Conservation (phyloP, 2,888 invertebrate species). For the Lamellibrachia columna region DNA sequence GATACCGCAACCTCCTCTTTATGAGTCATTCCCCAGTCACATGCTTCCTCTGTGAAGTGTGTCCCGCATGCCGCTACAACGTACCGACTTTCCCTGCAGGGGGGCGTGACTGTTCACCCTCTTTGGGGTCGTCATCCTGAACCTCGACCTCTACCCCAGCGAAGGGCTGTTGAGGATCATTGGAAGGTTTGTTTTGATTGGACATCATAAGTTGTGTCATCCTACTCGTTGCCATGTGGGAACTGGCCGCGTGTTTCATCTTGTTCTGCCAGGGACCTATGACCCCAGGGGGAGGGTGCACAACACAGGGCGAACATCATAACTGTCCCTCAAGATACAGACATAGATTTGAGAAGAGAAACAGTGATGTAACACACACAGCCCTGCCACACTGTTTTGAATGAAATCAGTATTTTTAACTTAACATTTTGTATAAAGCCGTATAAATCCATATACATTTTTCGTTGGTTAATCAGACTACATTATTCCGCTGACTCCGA, state of each 20-base stretch:
- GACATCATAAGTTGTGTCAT: background rate
- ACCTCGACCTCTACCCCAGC: conserved; percentile 17
- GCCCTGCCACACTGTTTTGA: too few species aligned
- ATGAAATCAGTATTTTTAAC: too few species aligned
- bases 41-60: background rate
- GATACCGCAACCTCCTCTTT: background rate
- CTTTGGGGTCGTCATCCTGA: background rate
- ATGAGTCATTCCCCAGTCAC: background rate
- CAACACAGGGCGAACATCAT: background rate
- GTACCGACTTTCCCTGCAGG: background rate
- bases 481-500: too few species aligned
- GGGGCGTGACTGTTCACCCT: background rate
- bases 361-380: background rate
- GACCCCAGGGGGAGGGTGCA: background rate
- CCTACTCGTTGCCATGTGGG: background rate
- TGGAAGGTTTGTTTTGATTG: background rate
- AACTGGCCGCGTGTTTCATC: conserved; percentile 9
- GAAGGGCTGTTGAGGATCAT: background rate
- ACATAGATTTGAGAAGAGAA: background rate
- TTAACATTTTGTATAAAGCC: too few species aligned
- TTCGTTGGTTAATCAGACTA: too few species aligned
- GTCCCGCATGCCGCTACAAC: background rate
- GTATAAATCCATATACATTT: too few species aligned
- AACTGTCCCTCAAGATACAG: background rate
- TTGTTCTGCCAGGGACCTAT: conserved; percentile 29